Percentiles rank a stretch among this genome's conserved stretches.
These are phyloP conservation scores for Lophochroa leadbeateri DNA, from an alignment of 2,113 vertebrate species.

Conservation along the genomic window DNA sequence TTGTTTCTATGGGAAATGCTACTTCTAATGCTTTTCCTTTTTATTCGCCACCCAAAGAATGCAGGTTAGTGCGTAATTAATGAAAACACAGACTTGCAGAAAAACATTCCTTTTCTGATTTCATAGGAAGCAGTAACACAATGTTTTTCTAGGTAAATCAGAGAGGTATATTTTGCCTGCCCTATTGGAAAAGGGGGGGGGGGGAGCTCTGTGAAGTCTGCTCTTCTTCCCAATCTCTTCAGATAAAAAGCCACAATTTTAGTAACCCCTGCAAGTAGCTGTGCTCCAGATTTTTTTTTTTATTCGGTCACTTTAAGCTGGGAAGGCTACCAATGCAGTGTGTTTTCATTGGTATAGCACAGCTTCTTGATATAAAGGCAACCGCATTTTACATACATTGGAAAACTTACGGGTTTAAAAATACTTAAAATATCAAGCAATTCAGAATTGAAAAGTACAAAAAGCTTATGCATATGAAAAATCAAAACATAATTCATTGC, in stretches of 20 bases:
- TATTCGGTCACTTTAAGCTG: neutral
- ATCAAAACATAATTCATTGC: neutral
- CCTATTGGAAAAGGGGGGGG: neutral
- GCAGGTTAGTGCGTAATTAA: constrained; percentile 19
- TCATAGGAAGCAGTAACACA: neutral
- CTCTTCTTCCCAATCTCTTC: neutral
- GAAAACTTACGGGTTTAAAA: neutral
- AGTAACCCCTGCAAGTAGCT: neutral
- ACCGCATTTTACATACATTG: neutral
- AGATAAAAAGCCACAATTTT: neutral
- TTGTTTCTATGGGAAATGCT: constrained; percentile 46
- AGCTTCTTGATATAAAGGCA: neutral
- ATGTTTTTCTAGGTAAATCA: neutral
- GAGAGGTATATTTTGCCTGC: neutral
- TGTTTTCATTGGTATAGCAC: neutral
- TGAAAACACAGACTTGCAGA: neutral
- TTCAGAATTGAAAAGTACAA: neutral
- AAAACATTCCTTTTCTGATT: neutral
- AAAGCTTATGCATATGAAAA: neutral
- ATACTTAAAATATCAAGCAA: neutral
- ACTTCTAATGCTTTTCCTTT: neutral
- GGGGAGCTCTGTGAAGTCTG: neutral
- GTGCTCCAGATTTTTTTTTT: neutral
- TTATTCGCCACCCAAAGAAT: constrained; percentile 6
- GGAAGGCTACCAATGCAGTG: neutral